A percentile compares a stretch with the other conserved stretches of the same genome.
Evolutionary conservation across 2,797 vertebrate genomes (phyloP).

Genomic region (Semaprochilodus insignis): DNA sequence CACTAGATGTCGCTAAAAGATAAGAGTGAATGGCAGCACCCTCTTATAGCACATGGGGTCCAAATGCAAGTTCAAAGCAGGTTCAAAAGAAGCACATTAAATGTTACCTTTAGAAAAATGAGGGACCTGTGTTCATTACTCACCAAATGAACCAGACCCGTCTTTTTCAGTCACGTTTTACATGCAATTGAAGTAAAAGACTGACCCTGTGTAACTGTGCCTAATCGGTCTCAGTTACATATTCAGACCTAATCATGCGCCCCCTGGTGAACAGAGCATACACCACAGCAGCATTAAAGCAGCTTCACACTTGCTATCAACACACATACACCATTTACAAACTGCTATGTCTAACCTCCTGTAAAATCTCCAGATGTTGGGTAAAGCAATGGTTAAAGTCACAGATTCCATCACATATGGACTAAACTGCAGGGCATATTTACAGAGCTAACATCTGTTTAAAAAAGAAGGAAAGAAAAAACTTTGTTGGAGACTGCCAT

Average conservation of each 20-base stretch:
- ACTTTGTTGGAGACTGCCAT: not conserved
- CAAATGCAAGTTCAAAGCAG: not conserved
- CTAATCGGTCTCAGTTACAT: not conserved
- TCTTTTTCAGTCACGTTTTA: not conserved
- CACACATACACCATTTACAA: slow-evolving; percentile 32
- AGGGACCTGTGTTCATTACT: not conserved
- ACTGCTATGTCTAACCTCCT: slow-evolving; percentile 72
- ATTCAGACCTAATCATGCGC: slow-evolving; percentile 3
- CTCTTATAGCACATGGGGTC: not conserved
- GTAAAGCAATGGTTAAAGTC: slow-evolving; percentile 59
- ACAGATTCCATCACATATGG: slow-evolving; percentile 71
- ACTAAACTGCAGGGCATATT: slow-evolving; percentile 63
- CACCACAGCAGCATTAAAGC: not conserved
- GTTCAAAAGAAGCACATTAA: not conserved
- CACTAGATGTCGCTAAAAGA: slow-evolving; percentile 81
- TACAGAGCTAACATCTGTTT: slow-evolving; percentile 68
- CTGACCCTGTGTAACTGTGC: not conserved
- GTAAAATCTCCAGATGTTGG: slow-evolving; percentile 76
- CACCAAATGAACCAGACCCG: not conserved
- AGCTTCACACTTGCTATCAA: not conserved
- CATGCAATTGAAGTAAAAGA: not conserved
- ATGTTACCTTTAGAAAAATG: not conserved
- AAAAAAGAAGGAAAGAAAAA: not conserved
- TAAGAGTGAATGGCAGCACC: slow-evolving; percentile 11
- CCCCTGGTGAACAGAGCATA: slow-evolving; percentile 40